These are phyloP conservation scores for Scaptomyza tumidula DNA, from an alignment of 2,888 invertebrate genomes.

Conservation along the genomic window DNA sequence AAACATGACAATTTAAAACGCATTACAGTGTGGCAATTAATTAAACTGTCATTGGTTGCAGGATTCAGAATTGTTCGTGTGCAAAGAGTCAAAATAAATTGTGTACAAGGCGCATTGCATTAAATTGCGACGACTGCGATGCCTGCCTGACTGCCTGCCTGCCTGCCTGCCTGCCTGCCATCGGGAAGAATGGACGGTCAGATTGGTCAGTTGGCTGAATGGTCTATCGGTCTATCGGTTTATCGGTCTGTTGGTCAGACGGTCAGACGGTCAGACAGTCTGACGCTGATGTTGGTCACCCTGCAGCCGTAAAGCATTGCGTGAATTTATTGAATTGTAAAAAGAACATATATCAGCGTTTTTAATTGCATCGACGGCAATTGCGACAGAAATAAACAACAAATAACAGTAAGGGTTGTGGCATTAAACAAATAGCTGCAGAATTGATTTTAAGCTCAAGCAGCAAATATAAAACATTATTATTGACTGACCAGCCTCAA, in stretches of 20 bases:
- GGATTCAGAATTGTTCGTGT: constrained; percentile 74
- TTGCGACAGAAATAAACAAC: constrained; percentile 33
- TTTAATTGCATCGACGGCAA: constrained; percentile 70
- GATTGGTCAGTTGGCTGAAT: constrained; percentile 13
- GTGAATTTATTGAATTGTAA: constrained; percentile 81
- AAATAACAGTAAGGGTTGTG: constrained; percentile 32
- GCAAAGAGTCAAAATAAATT: constrained; percentile 76
- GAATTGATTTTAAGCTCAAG: constrained; percentile 52
- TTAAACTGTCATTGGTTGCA: constrained; percentile 80
- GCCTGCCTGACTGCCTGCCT: not conserved
- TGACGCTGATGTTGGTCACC: constrained; percentile 24
- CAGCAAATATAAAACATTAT: constrained; percentile 42
- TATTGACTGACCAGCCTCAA: constrained; percentile 50
- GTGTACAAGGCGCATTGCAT: constrained; percentile 46
- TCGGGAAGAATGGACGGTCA: constrained; percentile 21
- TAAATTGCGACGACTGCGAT: constrained; percentile 29
- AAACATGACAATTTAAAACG: constrained; percentile 80
- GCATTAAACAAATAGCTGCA: constrained; percentile 60
- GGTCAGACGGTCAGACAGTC: not conserved
- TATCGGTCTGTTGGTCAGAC: not conserved
- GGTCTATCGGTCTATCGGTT: not conserved
- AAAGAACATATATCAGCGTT: constrained; percentile 80
- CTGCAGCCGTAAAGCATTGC: constrained; percentile 61
- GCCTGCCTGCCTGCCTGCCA: not conserved
- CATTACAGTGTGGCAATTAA: constrained; percentile 80